These are phyloP conservation scores for Lagodon rhomboides DNA, from an alignment of 2,797 vertebrate genomes.

Conservation along the genomic window DNA sequence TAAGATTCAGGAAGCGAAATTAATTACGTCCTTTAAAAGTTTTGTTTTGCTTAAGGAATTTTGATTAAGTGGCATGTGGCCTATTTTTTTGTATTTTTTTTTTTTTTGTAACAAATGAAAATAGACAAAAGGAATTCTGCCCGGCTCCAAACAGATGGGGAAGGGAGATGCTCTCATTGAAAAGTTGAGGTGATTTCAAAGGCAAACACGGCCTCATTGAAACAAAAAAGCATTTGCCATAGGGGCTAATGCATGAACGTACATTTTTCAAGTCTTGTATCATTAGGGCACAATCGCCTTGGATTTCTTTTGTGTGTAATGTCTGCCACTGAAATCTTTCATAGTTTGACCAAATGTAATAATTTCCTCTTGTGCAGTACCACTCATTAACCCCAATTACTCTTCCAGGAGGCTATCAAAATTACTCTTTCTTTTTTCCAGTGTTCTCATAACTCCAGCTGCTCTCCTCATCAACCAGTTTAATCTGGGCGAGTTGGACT, in stretches of 20 bases:
- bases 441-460: constrained; percentile 79
- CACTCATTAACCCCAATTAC: constrained; percentile 84
- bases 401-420: constrained; percentile 77
- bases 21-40: constrained; percentile 44
- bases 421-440: constrained; percentile 64
- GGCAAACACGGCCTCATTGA: constrained; percentile 32
- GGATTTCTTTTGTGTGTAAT: constrained; percentile 35
- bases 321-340: constrained; percentile 57
- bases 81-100: background rate
- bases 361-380: constrained; percentile 75
- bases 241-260: constrained; percentile 29
- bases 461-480: constrained; percentile 78
- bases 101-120: constrained; percentile 26
- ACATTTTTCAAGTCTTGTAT: constrained; percentile 57
- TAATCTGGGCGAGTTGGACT: constrained; percentile 77
- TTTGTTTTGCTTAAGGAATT: constrained; percentile 46
- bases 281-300: constrained; percentile 32
- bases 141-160: constrained; percentile 17
- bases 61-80: constrained; percentile 35
- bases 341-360: constrained; percentile 76
- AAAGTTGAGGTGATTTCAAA: constrained; percentile 48
- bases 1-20: constrained; percentile 51
- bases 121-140: constrained; percentile 30
- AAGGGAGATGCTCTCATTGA: background rate
- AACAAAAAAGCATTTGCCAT: constrained; percentile 36